phyloP scores from a whole-genome alignment of 2,797 vertebrate genomes.

The Varecia variegata region DNA sequence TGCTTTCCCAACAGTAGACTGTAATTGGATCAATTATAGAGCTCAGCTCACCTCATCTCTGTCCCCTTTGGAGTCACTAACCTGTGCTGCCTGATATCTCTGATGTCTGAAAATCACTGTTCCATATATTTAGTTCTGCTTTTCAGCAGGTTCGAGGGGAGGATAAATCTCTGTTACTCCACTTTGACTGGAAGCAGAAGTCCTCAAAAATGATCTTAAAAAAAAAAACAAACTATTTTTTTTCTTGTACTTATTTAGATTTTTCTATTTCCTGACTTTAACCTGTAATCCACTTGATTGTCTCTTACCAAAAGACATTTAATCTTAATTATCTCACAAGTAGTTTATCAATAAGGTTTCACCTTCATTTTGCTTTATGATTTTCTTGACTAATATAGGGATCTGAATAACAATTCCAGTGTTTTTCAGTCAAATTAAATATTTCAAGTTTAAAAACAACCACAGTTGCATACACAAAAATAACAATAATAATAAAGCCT shows the following conservation, averaged over 20 bases:
- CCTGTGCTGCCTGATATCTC: background rate
- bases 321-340: background rate
- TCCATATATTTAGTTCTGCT: background rate
- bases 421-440: background rate
- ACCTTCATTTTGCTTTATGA: background rate
- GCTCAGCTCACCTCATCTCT: background rate
- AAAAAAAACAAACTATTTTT: background rate
- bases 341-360: background rate
- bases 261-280: background rate
- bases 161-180: background rate
- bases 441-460: background rate
- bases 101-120: background rate
- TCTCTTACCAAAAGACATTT: background rate
- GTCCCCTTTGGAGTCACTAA: background rate
- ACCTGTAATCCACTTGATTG: background rate
- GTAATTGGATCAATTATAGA: background rate
- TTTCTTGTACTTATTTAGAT: background rate
- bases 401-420: background rate
- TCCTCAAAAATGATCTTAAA: background rate
- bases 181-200: background rate
- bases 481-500: background rate
- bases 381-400: background rate
- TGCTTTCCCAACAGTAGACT: background rate
- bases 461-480: background rate
- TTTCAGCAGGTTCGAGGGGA: background rate